Evolutionary conservation across 2,797 vertebrate genomes (phyloP).

Genomic region (Momotus momota): DNA sequence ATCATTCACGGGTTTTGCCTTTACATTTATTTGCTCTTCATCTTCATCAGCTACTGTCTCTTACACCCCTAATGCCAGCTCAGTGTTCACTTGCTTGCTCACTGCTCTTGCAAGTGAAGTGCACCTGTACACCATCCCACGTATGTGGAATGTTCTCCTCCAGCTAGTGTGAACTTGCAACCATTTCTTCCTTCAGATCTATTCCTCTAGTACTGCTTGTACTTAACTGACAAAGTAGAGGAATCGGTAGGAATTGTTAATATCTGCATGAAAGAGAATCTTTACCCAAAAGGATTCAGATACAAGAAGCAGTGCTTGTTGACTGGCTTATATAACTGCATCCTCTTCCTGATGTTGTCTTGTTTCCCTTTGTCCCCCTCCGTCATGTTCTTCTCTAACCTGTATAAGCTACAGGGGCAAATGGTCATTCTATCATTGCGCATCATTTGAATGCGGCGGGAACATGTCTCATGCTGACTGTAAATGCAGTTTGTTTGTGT

Average conservation of each 20-base stretch:
- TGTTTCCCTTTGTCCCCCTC: background rate
- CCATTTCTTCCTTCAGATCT: background rate
- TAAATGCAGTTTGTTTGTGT: background rate
- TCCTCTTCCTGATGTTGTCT: background rate
- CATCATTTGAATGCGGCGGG: background rate
- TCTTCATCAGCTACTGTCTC: background rate
- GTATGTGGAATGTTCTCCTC: background rate
- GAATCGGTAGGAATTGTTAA: background rate
- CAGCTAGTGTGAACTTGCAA: background rate
- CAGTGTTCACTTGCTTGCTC: background rate
- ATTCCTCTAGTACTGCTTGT: background rate
- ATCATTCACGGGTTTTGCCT: background rate
- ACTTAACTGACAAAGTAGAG: background rate
- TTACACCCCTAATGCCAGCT: background rate
- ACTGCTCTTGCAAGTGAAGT: background rate
- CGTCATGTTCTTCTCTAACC: background rate
- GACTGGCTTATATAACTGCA: background rate
- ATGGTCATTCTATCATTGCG: background rate
- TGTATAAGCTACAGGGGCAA: background rate
- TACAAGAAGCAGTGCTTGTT: background rate
- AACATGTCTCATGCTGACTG: background rate
- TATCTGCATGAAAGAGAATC: background rate
- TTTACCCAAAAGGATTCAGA: fast-evolving
- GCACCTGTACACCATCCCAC: background rate
- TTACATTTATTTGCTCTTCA: background rate